Evolutionary conservation across 2,888 invertebrate genomes (phyloP).

Genomic region (Pasiphila rectangulata): DNA sequence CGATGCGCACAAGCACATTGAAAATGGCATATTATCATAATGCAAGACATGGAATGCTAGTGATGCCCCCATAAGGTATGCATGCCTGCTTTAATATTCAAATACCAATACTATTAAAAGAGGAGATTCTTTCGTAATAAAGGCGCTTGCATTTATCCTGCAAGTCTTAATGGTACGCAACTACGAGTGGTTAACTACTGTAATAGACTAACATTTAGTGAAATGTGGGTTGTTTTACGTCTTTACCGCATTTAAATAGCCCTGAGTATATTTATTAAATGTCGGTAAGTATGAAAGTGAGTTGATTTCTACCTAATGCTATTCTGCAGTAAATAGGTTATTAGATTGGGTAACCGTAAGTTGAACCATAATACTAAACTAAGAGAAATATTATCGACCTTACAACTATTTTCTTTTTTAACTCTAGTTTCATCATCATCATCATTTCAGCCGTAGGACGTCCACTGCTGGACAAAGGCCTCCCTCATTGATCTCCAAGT

Average conservation of each 20-base stretch:
- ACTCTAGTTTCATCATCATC: too few species aligned
- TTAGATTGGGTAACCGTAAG: too few species aligned
- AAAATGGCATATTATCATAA: constrained; percentile 77
- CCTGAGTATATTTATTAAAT: not conserved
- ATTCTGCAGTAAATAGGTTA: too few species aligned
- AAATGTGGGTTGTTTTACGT: not conserved
- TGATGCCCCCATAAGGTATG: constrained; percentile 59
- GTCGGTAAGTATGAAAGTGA: not conserved
- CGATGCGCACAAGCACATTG: constrained; percentile 59
- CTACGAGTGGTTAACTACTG: too few species aligned
- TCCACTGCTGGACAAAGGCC: too few species aligned
- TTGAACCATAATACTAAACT: too few species aligned
- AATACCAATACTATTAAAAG: constrained; percentile 49
- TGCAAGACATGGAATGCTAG: constrained; percentile 70
- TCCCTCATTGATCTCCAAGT: too few species aligned
- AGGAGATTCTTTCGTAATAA: constrained; percentile 44
- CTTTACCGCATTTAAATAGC: not conserved
- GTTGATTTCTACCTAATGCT: too few species aligned
- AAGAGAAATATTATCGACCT: too few species aligned
- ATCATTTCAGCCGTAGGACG: too few species aligned
- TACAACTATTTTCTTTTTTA: too few species aligned
- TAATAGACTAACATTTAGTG: constrained; percentile 1
- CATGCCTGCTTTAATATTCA: constrained; percentile 52
- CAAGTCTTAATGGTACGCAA: constrained; percentile 1
- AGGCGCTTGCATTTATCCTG: constrained; percentile 19